Conservation (phyloP, 1,140 invertebrate species). For the Odontomachus brunneus region DNA sequence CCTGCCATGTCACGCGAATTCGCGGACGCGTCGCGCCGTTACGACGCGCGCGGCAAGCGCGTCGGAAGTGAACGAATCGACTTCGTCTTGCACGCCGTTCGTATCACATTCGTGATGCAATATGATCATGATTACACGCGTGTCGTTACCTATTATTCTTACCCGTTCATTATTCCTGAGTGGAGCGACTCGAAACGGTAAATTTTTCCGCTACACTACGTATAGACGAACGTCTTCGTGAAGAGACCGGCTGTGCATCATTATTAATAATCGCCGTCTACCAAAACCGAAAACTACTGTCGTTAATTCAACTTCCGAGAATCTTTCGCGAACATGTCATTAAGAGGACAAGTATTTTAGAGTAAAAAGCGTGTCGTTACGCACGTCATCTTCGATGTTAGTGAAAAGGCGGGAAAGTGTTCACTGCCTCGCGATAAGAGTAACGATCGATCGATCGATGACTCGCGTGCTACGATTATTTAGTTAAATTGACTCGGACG, state of each 20-base stretch:
- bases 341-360: too few relatives aligned
- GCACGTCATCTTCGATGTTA: background rate
- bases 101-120: background rate
- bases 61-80: background rate
- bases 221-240: too few relatives aligned
- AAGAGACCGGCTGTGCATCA: too few relatives aligned
- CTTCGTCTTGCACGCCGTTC: background rate
- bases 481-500: background rate
- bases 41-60: background rate
- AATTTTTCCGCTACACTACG: too few relatives aligned
- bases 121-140: background rate
- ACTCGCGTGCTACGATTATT: slow-evolving; percentile 27
- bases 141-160: background rate
- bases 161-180: background rate
- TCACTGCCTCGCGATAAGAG: background rate
- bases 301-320: too few relatives aligned
- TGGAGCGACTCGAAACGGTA: background rate
- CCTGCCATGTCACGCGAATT: slow-evolving; percentile 31
- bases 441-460: background rate
- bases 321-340: too few relatives aligned
- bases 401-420: slow-evolving; percentile 30
- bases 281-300: too few relatives aligned
- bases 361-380: too few relatives aligned
- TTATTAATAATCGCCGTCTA: too few relatives aligned
- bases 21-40: background rate